Conservation (phyloP, 2,113 vertebrate species). For the Cricetomys ansorgei region DNA sequence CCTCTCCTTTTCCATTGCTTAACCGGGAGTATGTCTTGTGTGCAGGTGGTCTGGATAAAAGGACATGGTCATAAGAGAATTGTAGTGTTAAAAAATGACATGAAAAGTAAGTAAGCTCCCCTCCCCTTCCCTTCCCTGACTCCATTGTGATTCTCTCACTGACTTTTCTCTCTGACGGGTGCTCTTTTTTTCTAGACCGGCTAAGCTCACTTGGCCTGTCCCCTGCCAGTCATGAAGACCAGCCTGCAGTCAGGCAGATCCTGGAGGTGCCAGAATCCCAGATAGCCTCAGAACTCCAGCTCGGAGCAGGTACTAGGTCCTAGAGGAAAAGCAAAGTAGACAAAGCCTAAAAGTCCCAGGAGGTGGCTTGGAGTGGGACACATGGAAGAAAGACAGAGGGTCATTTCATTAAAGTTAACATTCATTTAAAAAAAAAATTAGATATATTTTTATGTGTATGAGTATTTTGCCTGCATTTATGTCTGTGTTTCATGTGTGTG, state of each 20-base stretch:
- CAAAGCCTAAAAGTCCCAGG: not conserved
- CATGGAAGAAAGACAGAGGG: not conserved
- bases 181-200: conserved; percentile 80
- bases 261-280: conserved; percentile 67
- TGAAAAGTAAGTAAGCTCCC: conserved; percentile 92
- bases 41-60: conserved; percentile 99
- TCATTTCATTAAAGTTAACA: not conserved
- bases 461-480: not conserved
- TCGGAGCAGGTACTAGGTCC: conserved; percentile 76
- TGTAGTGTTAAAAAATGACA: conserved; percentile 98
- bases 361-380: not conserved
- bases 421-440: not conserved
- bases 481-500: not conserved
- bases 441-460: not conserved
- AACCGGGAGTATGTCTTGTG: conserved; percentile 68
- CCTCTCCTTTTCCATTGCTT: conserved; percentile 37
- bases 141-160: not conserved
- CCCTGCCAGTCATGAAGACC: conserved; percentile 78
- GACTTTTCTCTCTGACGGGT: not conserved
- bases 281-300: conserved; percentile 73
- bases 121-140: not conserved
- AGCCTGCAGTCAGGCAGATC: conserved; percentile 61
- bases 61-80: conserved; percentile 99
- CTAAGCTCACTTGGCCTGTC: conserved; percentile 83
- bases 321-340: not conserved